A percentile compares a stretch with the other conserved stretches of the same genome.
Evolutionary conservation across 2,888 invertebrate species (phyloP).

Genomic region (Myopa testacea): DNA sequence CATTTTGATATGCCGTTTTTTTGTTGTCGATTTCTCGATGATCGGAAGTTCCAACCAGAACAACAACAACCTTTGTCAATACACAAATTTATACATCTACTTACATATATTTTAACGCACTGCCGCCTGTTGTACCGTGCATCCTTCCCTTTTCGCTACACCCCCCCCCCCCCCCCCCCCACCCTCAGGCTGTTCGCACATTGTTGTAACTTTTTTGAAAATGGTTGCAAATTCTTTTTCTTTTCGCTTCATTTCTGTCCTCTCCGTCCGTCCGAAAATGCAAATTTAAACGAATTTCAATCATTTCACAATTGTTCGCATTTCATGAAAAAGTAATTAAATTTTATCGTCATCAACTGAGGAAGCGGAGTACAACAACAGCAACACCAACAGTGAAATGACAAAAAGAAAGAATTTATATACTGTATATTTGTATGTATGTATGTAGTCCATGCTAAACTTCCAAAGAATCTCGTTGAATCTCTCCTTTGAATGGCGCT

Average conservation of each 20-base stretch:
- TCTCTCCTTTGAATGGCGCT: background rate
- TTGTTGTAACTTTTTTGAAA: slow-evolving; percentile 21
- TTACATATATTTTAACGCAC: slow-evolving; percentile 16
- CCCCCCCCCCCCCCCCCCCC: background rate
- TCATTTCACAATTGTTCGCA: slow-evolving; percentile 54
- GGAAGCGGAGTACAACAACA: slow-evolving; percentile 14
- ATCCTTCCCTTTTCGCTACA: no score
- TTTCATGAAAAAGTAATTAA: slow-evolving; percentile 67
- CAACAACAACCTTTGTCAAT: background rate
- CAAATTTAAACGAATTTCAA: slow-evolving; percentile 62
- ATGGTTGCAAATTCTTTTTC: background rate
- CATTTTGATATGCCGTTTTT: background rate
- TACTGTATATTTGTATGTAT: no score
- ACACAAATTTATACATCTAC: no score
- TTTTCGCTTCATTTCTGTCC: slow-evolving; percentile 24
- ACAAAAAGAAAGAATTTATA: background rate
- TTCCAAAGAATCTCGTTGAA: slow-evolving; percentile 42
- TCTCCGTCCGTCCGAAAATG: slow-evolving; percentile 48
- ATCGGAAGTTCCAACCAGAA: background rate
- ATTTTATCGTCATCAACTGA: slow-evolving; percentile 56
- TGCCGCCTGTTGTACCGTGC: background rate
- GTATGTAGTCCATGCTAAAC: slow-evolving; percentile 26
- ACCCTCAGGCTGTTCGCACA: no score
- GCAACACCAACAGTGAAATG: background rate
- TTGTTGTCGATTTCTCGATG: background rate